Percentiles rank a stretch among this genome's conserved stretches.
These are phyloP conservation scores for Chamaea fasciata DNA, from an alignment of 2,113 vertebrate species.

Conservation along the genomic window DNA sequence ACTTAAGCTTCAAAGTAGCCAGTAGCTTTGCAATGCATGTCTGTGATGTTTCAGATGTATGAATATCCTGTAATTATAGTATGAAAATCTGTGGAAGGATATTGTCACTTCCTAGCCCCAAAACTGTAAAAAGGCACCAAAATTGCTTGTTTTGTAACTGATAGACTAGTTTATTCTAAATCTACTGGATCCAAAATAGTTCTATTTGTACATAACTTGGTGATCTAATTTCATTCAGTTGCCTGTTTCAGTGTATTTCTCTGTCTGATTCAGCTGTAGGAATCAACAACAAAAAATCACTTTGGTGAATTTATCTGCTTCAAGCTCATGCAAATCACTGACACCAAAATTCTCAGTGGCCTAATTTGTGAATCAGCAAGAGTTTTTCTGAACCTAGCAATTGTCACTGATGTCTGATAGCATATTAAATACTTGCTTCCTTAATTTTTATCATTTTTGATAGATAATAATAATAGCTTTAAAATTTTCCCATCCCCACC, in stretches of 20 bases:
- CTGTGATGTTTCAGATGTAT: background rate
- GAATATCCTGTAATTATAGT: background rate
- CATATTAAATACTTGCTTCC: background rate
- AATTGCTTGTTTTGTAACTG: background rate
- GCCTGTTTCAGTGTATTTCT: background rate
- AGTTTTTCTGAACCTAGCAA: slow-evolving; percentile 29
- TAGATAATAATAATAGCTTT: background rate
- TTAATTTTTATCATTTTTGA: background rate
- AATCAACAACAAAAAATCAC: background rate
- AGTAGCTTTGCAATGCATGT: background rate
- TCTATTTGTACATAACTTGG: background rate
- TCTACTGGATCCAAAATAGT: background rate
- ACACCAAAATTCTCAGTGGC: background rate
- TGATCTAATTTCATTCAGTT: background rate
- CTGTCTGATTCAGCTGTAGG: background rate
- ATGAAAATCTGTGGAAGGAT: background rate
- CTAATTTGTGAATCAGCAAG: background rate
- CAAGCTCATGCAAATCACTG: background rate
- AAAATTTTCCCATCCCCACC: background rate
- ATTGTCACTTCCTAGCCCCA: background rate
- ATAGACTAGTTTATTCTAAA: background rate
- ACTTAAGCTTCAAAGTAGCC: background rate
- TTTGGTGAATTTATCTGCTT: background rate
- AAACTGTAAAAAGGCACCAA: background rate
- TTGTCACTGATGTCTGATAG: background rate